Evolutionary conservation across 2,113 vertebrate genomes (phyloP), one percentile per base, ranked within the genome.

Genomic region (Centropus bengalensis): DNA sequence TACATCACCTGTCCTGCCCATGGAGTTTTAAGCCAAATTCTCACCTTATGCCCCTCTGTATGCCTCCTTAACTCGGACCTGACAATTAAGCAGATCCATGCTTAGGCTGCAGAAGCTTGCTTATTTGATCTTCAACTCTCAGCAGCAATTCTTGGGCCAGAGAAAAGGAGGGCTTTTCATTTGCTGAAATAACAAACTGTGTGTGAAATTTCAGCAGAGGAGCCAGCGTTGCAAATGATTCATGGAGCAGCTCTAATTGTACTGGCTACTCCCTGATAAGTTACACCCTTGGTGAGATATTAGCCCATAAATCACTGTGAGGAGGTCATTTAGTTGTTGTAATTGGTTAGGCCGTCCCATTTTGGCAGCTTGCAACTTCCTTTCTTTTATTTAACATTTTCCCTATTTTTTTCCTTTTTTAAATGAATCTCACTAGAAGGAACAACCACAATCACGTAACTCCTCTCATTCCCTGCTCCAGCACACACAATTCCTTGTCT

Each of bases 271-370:
- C 58, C 28, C 51, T 85, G 84, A 69, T 74, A 94, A 93, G 1
- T 58, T 93, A 58, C 23, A 49, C 38, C 4, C 54, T 60, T 91
- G 56, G n/a, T 82, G 69, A 82, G 40, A 94, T 66, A 94, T 93
- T 96, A 79, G 60, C 33, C 54, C 71, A 91, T 94, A 86, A 92
- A 96, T 96, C 89, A 90, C 44, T 23, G 24, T 47, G n/a, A 24
- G 44, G n/a, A 93, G 47, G 54, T 88, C 1, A 68, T 90, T 94
- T 75, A 6, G 89, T 91, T 75, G 79, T 86, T 89, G 26, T 63
- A 82, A 93, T 93, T 67, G 10, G 63, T 49, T 77, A 82, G 40
- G 7, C 8, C 30, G 86, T 26, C 32, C 40, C 8, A 26, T 92
- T 93, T 79, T 75, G 67, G 36, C 60, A 87, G 24, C 18, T 13